Base-by-base conservation (phyloP, 2,888 invertebrate species). In the Hybos culiciformis region DNA sequence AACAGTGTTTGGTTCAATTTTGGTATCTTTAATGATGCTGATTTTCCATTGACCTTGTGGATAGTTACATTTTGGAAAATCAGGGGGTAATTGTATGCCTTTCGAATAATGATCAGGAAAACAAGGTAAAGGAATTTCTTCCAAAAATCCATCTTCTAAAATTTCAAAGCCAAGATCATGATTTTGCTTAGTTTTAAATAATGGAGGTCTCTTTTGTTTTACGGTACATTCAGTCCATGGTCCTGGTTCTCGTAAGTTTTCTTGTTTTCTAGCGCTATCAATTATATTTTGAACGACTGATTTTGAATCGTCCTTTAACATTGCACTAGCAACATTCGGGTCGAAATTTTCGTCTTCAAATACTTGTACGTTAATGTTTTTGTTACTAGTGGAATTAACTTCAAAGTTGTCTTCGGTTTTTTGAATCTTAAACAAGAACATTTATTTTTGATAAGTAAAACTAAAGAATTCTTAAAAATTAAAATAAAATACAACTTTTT, bases 181-280 rank as follows among this genome's bases (percentile, higher is more conserved):
- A 19, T 19, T 19, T 20, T 14, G 36, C 3, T 59, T 58, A 11
- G 51, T 48, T 3, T 23, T 45, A 3, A 32, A 9, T 45, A 61
- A 62, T 4, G 62, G 50, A 41, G 55, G 56, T 0, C 55, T 55
- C 12, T 57, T 60, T 19, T 55, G 57, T 29, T 57, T 52, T 4
- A 44, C 46, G 26, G 53, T 46, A 5, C 65, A 63, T 46, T 65
- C 72, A 40, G 70, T 76, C 85, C 84, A 85, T 4, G 76, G 73
- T 2, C 80, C 78, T 2, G 84, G 72, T 56, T 80, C 78, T 48
- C 77, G 69, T 3, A 72, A 67, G 61, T 86, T 85, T 61, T 86
- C 85, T 57, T 80, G 71, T 45, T 73, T 66, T 9, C 72, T 71
- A 14, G 73, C 70, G 23, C 70, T 69, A 48, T 71, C 71, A 44